A percentile compares a stretch with the other conserved stretches of the same genome.
Conservation (phyloP, 1,140 invertebrate species). For the Parasteatoda tepidariorum region DNA sequence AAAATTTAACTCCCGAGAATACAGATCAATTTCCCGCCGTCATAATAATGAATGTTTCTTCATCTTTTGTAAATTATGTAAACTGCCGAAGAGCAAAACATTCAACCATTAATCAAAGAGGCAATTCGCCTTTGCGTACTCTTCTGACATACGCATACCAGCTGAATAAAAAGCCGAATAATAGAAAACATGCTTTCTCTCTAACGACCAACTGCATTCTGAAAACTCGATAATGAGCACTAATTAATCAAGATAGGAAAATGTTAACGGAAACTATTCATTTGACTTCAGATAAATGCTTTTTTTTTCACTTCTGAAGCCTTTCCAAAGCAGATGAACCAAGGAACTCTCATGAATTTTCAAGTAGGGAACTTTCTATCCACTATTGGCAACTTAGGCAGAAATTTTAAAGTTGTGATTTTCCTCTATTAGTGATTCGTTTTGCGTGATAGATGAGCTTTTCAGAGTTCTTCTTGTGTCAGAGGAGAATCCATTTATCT, state of each 20-base stretch:
- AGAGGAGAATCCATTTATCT: conserved; percentile 1
- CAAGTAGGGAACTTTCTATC: background rate
- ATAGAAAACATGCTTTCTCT: conserved; percentile 40
- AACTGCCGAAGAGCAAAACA: conserved; percentile 38
- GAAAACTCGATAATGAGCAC: conserved; percentile 23
- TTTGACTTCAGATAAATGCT: conserved; percentile 26
- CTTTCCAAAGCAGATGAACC: background rate
- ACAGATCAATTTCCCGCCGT: conserved; percentile 28
- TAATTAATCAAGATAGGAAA: conserved; percentile 45
- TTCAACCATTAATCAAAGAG: conserved; percentile 32
- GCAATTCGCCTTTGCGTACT: conserved; percentile 27
- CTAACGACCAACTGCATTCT: background rate
- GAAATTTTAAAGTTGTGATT: conserved; percentile 1
- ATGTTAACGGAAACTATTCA: conserved; percentile 16
- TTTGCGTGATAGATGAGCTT: background rate
- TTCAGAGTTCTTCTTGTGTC: background rate
- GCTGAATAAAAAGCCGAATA: conserved; percentile 31
- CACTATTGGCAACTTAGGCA: background rate
- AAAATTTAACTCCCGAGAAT: background rate
- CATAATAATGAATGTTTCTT: conserved; percentile 44
- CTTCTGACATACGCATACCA: conserved; percentile 36
- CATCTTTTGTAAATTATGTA: conserved; percentile 45
- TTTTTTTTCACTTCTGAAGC: conserved; percentile 1
- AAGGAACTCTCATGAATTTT: background rate
- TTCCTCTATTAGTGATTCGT: conserved; percentile 9